phyloP scores from a whole-genome alignment of 2,113 vertebrate genomes.

The Cavia porcellus region DNA sequence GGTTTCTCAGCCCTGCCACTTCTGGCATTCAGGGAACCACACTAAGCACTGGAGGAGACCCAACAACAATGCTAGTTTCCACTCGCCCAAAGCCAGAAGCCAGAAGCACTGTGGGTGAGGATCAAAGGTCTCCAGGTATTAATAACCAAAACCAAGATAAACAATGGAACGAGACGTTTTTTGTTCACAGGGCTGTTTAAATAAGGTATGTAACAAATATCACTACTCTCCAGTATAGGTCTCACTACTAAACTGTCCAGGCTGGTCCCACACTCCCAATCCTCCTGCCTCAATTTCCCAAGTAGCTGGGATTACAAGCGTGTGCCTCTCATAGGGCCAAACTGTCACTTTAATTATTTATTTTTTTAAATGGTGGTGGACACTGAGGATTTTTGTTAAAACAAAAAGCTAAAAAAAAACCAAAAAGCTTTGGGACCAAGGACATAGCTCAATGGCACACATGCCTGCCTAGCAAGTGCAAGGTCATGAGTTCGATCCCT shows the following conservation, averaged over 20 bases:
- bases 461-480: too few relatives aligned
- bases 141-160: not conserved
- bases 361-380: not conserved
- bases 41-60: not conserved
- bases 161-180: conserved; percentile 25
- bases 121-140: not conserved
- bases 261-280: not conserved
- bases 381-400: not conserved
- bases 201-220: conserved; percentile 7
- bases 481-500: too few relatives aligned
- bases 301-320: not conserved
- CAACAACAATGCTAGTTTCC: not conserved
- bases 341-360: too few relatives aligned
- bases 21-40: not conserved
- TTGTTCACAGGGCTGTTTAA: conserved; percentile 30
- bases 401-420: too few relatives aligned
- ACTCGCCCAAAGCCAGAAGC: not conserved
- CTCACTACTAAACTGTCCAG: not conserved
- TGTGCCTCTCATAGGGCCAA: not conserved
- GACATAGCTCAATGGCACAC: too few relatives aligned
- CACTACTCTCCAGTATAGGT: not conserved
- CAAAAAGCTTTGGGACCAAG: too few relatives aligned
- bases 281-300: not conserved
- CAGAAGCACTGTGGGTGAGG: not conserved
- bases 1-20: not conserved